Percentiles rank a stretch among this genome's conserved stretches.
phyloP scores from a whole-genome alignment of 2,113 vertebrate species.

The Toxotes chatareus region DNA sequence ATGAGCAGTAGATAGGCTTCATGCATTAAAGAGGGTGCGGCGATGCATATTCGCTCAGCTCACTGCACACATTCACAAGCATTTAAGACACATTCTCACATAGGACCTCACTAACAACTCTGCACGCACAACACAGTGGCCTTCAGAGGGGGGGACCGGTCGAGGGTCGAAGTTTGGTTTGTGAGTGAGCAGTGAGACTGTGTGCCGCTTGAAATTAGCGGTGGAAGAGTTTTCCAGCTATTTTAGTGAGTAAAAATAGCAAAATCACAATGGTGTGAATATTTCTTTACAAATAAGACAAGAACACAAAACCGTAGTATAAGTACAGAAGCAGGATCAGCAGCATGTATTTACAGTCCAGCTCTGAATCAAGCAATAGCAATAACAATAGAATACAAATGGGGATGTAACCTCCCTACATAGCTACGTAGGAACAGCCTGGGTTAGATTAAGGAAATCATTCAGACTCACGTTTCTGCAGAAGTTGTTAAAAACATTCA shows the following conservation, averaged over 20 bases:
- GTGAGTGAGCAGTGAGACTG: not conserved
- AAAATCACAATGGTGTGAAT: no score
- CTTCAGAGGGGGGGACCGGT: not conserved
- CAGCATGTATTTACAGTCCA: no score
- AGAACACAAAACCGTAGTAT: not conserved
- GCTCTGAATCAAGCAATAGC: no score
- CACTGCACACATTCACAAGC: slow-evolving; percentile 68
- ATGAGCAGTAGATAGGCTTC: slow-evolving; percentile 63
- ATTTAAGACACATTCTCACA: slow-evolving; percentile 50
- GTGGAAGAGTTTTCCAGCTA: not conserved
- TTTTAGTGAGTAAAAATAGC: no score
- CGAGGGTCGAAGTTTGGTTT: not conserved
- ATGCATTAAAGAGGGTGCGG: slow-evolving; percentile 64
- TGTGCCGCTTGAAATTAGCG: not conserved
- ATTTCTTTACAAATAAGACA: no score
- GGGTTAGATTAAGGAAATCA: no score
- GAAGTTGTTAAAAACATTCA: no score
- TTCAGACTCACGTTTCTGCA: no score
- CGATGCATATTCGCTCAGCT: slow-evolving; percentile 69
- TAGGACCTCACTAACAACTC: slow-evolving; percentile 39
- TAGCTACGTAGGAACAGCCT: no score
- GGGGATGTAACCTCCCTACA: no score
- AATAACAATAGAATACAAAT: no score
- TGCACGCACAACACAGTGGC: slow-evolving; percentile 59
- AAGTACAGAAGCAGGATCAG: not conserved